A percentile compares a stretch with the other conserved stretches of the same genome.
Conservation (phyloP, 1,140 invertebrate species). For the Drosophila subpulchrella region DNA sequence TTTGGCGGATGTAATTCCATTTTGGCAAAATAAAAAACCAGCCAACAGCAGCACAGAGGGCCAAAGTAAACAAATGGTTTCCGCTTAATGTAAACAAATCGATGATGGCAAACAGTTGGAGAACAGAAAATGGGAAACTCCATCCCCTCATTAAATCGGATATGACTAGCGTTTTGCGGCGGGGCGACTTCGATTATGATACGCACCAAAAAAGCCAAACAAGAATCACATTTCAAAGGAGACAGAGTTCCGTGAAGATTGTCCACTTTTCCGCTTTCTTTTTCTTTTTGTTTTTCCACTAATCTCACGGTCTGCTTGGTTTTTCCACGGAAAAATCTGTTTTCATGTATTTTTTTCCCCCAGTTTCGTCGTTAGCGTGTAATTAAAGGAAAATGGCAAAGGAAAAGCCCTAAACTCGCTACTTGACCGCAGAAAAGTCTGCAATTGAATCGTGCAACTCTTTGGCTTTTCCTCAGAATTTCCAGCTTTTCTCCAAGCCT, state of each 20-base stretch:
- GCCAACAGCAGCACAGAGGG: not conserved
- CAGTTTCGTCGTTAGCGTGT: constrained; percentile 48
- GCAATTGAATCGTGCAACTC: constrained; percentile 41
- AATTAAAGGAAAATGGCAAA: constrained; percentile 42
- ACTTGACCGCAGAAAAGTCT: constrained; percentile 48
- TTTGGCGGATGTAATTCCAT: constrained; percentile 51
- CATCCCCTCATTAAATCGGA: constrained; percentile 45
- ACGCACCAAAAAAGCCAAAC: constrained; percentile 27
- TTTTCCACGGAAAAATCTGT: constrained; percentile 24
- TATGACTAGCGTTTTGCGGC: constrained; percentile 22
- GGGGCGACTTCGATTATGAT: constrained; percentile 48
- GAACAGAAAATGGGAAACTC: too few relatives aligned
- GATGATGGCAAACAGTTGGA: constrained; percentile 39
- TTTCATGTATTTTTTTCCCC: constrained; percentile 11
- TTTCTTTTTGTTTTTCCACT: not conserved
- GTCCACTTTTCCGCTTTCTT: constrained; percentile 10
- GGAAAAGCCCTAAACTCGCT: constrained; percentile 30
- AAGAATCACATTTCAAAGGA: constrained; percentile 55
- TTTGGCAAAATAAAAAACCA: constrained; percentile 19
- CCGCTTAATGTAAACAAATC: constrained; percentile 62
- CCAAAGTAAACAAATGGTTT: constrained; percentile 57
- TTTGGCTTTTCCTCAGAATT: constrained; percentile 22
- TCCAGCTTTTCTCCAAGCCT: constrained; percentile 6
- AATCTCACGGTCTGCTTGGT: constrained; percentile 19
- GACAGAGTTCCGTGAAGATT: constrained; percentile 25